phyloP scores from a whole-genome alignment of 2,888 invertebrate genomes.

The Heliconius ismenius region DNA sequence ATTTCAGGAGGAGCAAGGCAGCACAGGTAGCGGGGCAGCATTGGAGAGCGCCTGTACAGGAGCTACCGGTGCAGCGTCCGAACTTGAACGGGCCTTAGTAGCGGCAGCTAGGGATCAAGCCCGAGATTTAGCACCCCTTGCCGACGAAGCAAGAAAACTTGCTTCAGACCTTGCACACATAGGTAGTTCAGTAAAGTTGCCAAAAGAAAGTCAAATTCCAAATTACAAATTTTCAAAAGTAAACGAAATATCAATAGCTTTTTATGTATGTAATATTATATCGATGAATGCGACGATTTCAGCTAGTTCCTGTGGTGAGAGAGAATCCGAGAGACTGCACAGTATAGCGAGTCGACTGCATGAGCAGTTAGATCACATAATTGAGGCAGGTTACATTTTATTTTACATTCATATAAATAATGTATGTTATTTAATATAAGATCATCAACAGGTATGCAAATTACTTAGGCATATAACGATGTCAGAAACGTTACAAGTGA shows the following conservation, averaged over 20 bases:
- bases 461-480: slow-evolving; percentile 96
- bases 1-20: slow-evolving; percentile 69
- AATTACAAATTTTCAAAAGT: background rate
- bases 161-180: slow-evolving; percentile 77
- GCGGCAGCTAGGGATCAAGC: slow-evolving; percentile 81
- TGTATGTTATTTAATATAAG: slow-evolving; percentile 19
- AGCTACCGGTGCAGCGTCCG: slow-evolving; percentile 91
- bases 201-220: background rate
- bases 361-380: slow-evolving; percentile 98
- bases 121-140: slow-evolving; percentile 71
- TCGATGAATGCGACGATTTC: slow-evolving; percentile 45
- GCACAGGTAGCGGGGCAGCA: slow-evolving; percentile 70
- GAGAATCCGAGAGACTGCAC: slow-evolving; percentile 92
- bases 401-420: slow-evolving; percentile 2
- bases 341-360: slow-evolving; percentile 96
- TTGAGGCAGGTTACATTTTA: slow-evolving; percentile 86
- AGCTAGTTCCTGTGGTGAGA: slow-evolving; percentile 84
- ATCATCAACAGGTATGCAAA: slow-evolving; percentile 90
- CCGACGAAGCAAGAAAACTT: slow-evolving; percentile 73
- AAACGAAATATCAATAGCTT: background rate
- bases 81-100: slow-evolving; percentile 89
- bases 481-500: slow-evolving; percentile 96
- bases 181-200: slow-evolving; percentile 58
- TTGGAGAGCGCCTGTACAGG: slow-evolving; percentile 82
- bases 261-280: background rate